Conservation (phyloP, 2,797 vertebrate species). For the Crenuchus spilurus region DNA sequence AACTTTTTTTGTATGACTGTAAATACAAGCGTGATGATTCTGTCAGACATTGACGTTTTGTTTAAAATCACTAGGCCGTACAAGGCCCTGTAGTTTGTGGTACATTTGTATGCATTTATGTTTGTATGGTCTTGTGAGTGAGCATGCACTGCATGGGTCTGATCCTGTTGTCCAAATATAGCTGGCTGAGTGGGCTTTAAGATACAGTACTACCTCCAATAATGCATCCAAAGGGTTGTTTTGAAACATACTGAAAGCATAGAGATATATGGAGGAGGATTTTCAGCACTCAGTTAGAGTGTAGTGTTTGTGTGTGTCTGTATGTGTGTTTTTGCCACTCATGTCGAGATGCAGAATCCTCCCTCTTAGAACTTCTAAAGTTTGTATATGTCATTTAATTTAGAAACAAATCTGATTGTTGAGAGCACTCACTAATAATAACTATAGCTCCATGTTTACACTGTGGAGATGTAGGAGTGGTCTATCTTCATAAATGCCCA, state of each 20-base stretch:
- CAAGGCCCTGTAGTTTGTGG: not conserved
- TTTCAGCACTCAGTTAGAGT: not conserved
- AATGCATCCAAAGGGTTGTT: not conserved
- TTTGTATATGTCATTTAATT: conserved; percentile 28
- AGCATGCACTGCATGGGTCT: conserved; percentile 10
- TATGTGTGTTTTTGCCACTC: not conserved
- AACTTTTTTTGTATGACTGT: too few species aligned
- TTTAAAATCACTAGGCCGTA: too few species aligned
- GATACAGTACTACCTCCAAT: not conserved
- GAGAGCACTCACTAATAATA: conserved; percentile 21
- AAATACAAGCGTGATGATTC: too few species aligned
- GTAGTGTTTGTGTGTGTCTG: conserved; percentile 1
- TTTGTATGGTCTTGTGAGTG: conserved; percentile 29
- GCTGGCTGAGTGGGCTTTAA: conserved; percentile 38
- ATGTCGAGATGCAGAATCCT: conserved; percentile 7
- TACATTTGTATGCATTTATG: not conserved
- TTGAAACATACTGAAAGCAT: not conserved
- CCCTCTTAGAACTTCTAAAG: not conserved
- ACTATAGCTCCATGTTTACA: conserved; percentile 12
- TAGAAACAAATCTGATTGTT: conserved; percentile 2
- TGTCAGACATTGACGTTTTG: too few species aligned
- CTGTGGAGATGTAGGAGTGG: conserved; percentile 26
- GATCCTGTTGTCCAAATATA: conserved; percentile 44
- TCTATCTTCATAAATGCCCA: conserved; percentile 2
- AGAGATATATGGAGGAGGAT: not conserved